Evolutionary conservation across 2,797 vertebrate genomes (phyloP).

Genomic region (Steatocranus sp.): DNA sequence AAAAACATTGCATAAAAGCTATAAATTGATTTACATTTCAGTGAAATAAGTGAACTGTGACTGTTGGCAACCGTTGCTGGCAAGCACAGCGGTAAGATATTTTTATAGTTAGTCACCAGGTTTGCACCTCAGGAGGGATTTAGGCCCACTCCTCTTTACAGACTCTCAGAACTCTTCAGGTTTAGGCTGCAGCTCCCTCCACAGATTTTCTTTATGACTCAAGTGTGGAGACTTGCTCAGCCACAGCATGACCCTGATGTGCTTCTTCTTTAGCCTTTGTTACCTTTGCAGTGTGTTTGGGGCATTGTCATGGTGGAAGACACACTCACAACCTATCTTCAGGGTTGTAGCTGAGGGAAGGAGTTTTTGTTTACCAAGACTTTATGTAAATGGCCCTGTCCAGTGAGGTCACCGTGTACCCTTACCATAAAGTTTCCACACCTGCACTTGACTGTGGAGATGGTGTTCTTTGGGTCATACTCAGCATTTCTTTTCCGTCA

Average conservation of each 20-base stretch:
- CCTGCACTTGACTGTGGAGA: neutral
- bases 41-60: neutral
- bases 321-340: neutral
- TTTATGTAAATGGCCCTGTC: neutral
- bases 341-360: neutral
- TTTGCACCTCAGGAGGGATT: neutral
- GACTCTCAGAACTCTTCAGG: neutral
- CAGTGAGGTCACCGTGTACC: neutral
- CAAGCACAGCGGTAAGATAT: neutral
- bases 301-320: neutral
- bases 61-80: neutral
- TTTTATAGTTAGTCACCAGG: neutral
- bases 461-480: neutral
- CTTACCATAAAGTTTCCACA: neutral
- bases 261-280: neutral
- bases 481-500: neutral
- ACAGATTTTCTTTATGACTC: neutral
- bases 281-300: neutral
- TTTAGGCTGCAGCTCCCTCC: neutral
- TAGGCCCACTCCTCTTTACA: neutral
- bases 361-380: neutral
- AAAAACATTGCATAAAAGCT: neutral
- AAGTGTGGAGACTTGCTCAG: neutral
- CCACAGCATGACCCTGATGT: neutral
- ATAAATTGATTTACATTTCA: neutral